Evolutionary conservation across 2,888 invertebrate genomes (phyloP), one percentile per base, ranked within the genome.

Genomic region (Latrodectus hesperus): DNA sequence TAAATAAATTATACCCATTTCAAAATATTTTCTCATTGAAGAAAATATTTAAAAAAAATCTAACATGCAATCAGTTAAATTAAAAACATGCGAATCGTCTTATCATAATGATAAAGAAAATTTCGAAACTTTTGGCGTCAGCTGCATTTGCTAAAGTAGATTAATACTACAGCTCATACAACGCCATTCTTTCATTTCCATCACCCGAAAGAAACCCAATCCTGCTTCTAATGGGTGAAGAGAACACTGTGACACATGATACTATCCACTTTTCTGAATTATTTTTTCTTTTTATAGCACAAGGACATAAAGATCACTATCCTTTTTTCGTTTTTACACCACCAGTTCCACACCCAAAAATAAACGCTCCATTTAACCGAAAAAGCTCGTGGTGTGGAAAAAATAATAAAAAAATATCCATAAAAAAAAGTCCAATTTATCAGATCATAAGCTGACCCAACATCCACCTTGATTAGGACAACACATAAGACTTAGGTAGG

Each of bases 401-500:
- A 60, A 60, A 60, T 16, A 16, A 60, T 12, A 14, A 60, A 60
- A 60, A 60, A 16, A 38, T 38, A 38, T 38, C 38, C 38, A 6
- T 38, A 38, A 38, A 38, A 38, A n/a, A 38, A 6, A n/a, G 12
- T 60, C 11, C 60, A 60, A 60, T 60, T n/a, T 60, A 60, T 60
- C 60, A 60, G 60, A 12, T n/a, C 11, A 60, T 60, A 14, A 60
- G 60, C n/a, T 60, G 60, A 60, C 11, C 70, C 16, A 70, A 49
- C 38, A 70, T 76, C 83, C 76, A 51, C 8, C 68, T 65, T 83
- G 83, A 83, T 83, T 83, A 76, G 55, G 76, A 12, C 17, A 52
- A n/a, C n/a, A 60, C 60, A 60, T 60, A 38, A 38, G 38, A 38
- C n/a, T 49, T 12, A 0, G 17, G 51, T 9, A 22, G 73, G 53